A percentile compares a stretch with the other conserved stretches of the same genome.
Evolutionary conservation across 1,140 invertebrate species (phyloP).

Genomic region (Drosophila setifemur): DNA sequence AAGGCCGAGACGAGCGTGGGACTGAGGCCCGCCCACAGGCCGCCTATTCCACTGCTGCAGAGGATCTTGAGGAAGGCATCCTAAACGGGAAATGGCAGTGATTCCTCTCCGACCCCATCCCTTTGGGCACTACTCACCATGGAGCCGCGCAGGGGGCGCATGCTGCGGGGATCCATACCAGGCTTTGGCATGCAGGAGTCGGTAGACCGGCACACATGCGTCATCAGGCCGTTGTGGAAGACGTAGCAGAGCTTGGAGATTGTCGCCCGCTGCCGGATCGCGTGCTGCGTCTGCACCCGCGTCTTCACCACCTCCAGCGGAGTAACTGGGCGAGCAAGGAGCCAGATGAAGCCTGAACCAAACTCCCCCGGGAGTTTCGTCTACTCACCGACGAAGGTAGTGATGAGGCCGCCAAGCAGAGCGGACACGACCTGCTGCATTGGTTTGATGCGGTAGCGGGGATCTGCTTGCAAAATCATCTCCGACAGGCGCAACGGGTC

Average conservation of each 20-base stretch:
- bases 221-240: conserved; percentile 99
- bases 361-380: too few relatives aligned
- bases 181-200: conserved; percentile 85
- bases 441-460: conserved; percentile 90
- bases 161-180: conserved; percentile 83
- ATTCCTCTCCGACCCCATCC: too few relatives aligned
- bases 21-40: conserved; percentile 97
- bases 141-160: conserved; percentile 94
- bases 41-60: conserved; percentile 92
- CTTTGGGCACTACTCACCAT: conserved; percentile 86
- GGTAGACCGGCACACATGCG: conserved; percentile 92
- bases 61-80: conserved; percentile 98
- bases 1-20: conserved; percentile 97
- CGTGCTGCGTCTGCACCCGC: conserved; percentile 94
- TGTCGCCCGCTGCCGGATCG: conserved; percentile 92
- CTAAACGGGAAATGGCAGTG: conserved; percentile 84
- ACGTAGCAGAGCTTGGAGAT: conserved; percentile 95
- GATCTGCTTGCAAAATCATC: conserved; percentile 84
- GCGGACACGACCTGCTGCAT: conserved; percentile 95
- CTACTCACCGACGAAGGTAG: conserved; percentile 92
- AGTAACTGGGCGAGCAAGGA: conserved; percentile 88
- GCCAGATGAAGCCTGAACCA: not conserved
- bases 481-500: conserved; percentile 27
- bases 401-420: conserved; percentile 93
- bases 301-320: conserved; percentile 99